Evolutionary conservation across 2,113 vertebrate species (phyloP), one percentile per base, ranked within the genome.

Genomic region (Dicrurus megarhynchus): DNA sequence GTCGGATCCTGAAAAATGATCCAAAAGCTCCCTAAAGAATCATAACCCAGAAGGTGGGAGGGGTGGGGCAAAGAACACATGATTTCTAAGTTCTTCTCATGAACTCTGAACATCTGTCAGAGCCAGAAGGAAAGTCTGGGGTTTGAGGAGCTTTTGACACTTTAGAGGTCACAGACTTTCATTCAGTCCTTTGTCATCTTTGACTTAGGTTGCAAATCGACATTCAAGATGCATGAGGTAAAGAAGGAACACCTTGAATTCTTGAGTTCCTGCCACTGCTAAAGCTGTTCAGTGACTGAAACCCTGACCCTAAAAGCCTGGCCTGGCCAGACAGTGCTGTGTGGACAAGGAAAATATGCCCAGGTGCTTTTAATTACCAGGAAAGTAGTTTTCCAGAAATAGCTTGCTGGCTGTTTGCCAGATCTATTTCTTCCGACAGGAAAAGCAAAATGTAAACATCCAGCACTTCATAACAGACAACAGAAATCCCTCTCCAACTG

Each of bases 371-470:
- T 59, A 83, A 71, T 85, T 87, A 91, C 30, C 13, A 26, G 56
- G 77, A 78, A 86, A 87, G 33, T 69, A 84, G 70, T 75, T 94
- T 92, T 79, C 90, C 79, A 83, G 55, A 93, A 93, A 71, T 87
- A 84, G 90, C 60, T 88, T 63, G 16, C 37, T 80, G 64, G 78
- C 84, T 27, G 32, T 46, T 91, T 49, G 90, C 59, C 81, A 57
- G 28, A 76, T 57, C 74, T 91, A 63, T 73, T 91, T 84, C 76
- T 96, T 94, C 92, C 11, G 0, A 82, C 83, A 94, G 90, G 90
- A 96, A 96, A 89, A 84, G 83, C 32, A 6, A 87, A 94, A 93
- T 53, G 86, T 96, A 95, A 97, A 96, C 73, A 33, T 78, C 53
- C 83, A 94, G 71, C 85, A 78, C 76, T 71, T 60, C 22, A 20